These are phyloP conservation scores for Lepidothrix coronata DNA, from an alignment of 2,113 vertebrate species.

Conservation along the genomic window DNA sequence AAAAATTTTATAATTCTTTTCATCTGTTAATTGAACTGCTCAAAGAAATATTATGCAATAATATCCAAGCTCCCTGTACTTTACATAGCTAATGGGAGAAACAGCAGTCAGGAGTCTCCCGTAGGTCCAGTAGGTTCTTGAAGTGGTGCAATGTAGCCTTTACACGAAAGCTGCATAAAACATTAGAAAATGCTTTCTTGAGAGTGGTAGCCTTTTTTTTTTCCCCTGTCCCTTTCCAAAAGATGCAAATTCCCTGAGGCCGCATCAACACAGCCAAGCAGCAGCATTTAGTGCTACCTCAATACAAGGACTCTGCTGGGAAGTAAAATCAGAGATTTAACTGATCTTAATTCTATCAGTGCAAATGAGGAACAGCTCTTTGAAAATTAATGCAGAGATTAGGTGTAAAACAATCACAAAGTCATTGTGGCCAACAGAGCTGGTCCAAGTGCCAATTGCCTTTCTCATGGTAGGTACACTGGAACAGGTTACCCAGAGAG, in stretches of 20 bases:
- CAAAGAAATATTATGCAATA: not conserved
- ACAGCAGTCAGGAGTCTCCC: not conserved
- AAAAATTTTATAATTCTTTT: slow-evolving; percentile 5
- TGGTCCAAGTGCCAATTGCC: not conserved
- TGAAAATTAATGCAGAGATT: not conserved
- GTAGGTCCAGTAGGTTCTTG: not conserved
- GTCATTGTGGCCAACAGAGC: not conserved
- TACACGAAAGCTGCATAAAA: not conserved
- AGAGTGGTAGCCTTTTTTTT: not conserved
- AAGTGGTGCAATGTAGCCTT: not conserved
- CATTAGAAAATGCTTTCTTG: not conserved
- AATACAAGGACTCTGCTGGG: not conserved
- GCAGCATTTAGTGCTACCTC: not conserved
- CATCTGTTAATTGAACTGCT: slow-evolving; percentile 6
- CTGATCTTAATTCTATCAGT: not conserved
- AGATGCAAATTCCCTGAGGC: not conserved
- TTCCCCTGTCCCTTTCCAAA: not conserved
- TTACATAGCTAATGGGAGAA: not conserved
- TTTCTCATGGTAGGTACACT: not conserved
- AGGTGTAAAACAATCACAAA: not conserved
- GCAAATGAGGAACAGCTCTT: rapidly evolving
- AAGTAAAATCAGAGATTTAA: not conserved
- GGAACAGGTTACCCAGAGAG: not conserved
- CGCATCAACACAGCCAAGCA: not conserved
- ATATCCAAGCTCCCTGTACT: not conserved